Evolutionary conservation across 2,113 vertebrate species (phyloP).

Genomic region (Mugil cephalus): DNA sequence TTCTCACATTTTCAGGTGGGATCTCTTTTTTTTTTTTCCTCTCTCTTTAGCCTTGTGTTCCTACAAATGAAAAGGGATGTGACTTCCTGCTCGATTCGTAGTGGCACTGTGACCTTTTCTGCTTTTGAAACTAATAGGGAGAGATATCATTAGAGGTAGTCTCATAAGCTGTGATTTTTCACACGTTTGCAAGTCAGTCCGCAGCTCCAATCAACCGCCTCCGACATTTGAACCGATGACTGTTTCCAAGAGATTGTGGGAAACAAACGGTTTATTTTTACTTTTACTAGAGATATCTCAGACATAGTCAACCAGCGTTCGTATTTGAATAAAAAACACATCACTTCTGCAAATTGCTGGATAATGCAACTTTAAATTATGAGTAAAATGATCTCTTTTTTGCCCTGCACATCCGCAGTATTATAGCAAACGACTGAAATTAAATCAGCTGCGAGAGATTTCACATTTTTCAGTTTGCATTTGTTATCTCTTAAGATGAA

Average conservation of each 20-base stretch:
- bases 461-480: conserved; percentile 65
- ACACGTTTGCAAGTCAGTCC: conserved; percentile 52
- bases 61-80: background rate
- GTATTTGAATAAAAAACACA: background rate
- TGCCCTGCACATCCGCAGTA: background rate
- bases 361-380: conserved; percentile 23
- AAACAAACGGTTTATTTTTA: no score
- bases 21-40: background rate
- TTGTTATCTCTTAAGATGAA: conserved; percentile 50
- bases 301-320: background rate
- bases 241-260: background rate
- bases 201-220: background rate
- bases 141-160: conserved; percentile 59
- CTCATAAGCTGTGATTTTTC: conserved; percentile 56
- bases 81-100: background rate
- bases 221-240: background rate
- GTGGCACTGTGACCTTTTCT: conserved; percentile 60
- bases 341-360: background rate
- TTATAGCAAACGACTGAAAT: conserved; percentile 2
- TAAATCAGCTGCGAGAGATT: conserved; percentile 51
- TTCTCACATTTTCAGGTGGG: background rate
- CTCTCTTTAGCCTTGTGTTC: background rate
- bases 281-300: no score
- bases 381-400: conserved; percentile 48
- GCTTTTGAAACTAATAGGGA: conserved; percentile 62